Base-by-base conservation (phyloP, 2,797 vertebrate species). In the Notamacropus eugenii region DNA sequence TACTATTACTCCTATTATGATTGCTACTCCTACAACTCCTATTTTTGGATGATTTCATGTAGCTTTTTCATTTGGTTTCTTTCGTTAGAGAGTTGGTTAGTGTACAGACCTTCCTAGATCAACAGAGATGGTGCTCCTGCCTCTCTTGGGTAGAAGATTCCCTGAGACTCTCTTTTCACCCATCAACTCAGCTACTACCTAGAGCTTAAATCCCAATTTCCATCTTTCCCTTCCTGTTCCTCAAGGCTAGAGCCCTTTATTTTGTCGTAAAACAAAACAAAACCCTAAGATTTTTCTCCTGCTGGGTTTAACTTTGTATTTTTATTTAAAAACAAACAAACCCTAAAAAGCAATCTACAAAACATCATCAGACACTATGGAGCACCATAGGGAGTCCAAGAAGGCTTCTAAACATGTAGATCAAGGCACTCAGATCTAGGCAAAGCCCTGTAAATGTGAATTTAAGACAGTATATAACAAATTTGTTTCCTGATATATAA, bases 401-500 rank as follows among this genome's bases (percentile, higher is more conserved):
- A 87, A 87, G 40, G 1, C 74, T 87, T 87, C 74, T 87, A 50
- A 87, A 92, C 29, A 90, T 82, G 59, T 8, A 87, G 24, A 55
- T 82, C 57, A 82, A 62, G 54, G 29, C 27, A 95, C 40, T 2
- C 0, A 87, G 74, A 50, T 22, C n/a, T 87, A 56, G 27, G 90
- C 22, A 96, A 97, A 91, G 67, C 58, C 92, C 91, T 50, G 27
- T 52, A 93, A 3, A 34, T 82, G 67, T 94, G 62, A 54, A 74
- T 94, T 93, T 92, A 92, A 93, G 74, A 62, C 54, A 93, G 34
- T 58, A 91, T 50, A 46, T 87, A 27, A 87, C 74, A 87, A 87
- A 87, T 87, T 9, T 87, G 74, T 57, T 93, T 16, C 57, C 52
- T 59, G 90, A 62, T 56, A 50, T 55, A 28, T 58, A 55, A 96